Evolutionary conservation across 2,888 invertebrate genomes (phyloP).

Genomic region (Glomeris marginata): DNA sequence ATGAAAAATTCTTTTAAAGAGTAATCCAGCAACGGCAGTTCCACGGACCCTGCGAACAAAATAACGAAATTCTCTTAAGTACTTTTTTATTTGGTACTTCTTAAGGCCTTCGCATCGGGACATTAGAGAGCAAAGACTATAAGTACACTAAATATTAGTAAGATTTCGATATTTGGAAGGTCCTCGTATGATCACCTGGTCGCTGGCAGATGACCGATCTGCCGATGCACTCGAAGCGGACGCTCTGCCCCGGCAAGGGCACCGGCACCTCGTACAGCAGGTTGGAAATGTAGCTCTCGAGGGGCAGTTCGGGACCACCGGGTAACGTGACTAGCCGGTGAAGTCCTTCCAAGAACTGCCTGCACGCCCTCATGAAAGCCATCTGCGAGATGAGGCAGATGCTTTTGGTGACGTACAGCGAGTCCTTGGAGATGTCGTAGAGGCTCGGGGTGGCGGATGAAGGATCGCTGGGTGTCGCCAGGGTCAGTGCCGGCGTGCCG

Average conservation of each 20-base stretch:
- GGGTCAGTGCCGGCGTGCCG: constrained; percentile 9
- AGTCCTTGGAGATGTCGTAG: constrained; percentile 87
- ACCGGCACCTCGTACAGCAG: constrained; percentile 84
- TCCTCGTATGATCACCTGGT: constrained; percentile 22
- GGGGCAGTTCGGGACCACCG: constrained; percentile 33
- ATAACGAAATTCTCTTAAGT: too few relatives aligned
- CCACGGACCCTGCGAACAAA: constrained; percentile 36
- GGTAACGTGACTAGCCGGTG: constrained; percentile 47
- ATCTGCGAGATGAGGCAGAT: constrained; percentile 82
- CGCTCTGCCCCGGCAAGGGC: constrained; percentile 74
- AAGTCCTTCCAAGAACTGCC: constrained; percentile 71
- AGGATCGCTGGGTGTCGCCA: too few relatives aligned
- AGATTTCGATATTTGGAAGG: too few relatives aligned
- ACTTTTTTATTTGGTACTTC: too few relatives aligned
- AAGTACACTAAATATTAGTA: too few relatives aligned
- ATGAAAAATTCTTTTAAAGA: constrained; percentile 73
- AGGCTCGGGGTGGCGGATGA: constrained; percentile 40
- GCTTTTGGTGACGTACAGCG: constrained; percentile 87
- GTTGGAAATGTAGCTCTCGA: constrained; percentile 92
- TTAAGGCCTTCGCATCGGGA: too few relatives aligned
- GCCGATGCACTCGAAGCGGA: constrained; percentile 43
- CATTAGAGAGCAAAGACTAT: too few relatives aligned
- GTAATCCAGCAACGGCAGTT: constrained; percentile 90
- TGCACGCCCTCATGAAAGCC: constrained; percentile 74
- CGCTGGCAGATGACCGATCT: constrained; percentile 24